Evolutionary conservation across 2,113 vertebrate genomes (phyloP).

Genomic region (Rhinoptilus africanus): DNA sequence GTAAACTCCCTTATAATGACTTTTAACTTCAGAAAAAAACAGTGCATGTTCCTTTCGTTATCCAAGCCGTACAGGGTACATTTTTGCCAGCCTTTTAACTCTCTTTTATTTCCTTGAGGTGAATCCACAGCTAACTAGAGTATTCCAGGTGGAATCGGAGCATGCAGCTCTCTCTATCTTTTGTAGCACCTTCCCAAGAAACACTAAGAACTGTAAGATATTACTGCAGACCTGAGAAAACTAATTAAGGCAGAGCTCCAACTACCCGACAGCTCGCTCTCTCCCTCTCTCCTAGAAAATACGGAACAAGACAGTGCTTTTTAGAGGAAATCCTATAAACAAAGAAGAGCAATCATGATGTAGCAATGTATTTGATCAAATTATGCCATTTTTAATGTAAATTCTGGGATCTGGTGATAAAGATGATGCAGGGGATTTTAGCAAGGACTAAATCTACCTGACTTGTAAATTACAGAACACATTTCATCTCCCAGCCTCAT

Average conservation of each 20-base stretch:
- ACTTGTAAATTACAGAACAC: neutral
- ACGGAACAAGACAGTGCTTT: neutral
- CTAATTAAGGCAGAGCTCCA: conserved; percentile 18
- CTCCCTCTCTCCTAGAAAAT: neutral
- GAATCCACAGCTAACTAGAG: neutral
- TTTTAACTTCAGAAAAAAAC: neutral
- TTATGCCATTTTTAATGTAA: neutral
- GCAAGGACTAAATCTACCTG: neutral
- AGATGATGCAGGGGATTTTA: neutral
- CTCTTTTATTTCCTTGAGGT: neutral
- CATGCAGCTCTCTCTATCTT: neutral
- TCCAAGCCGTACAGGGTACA: neutral
- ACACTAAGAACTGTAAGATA: neutral
- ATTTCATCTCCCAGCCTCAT: neutral
- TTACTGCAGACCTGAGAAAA: conserved; percentile 34
- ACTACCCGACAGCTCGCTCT: neutral
- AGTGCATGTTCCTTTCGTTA: neutral
- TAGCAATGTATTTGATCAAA: neutral
- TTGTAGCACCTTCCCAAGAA: conserved; percentile 35
- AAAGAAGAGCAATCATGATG: neutral
- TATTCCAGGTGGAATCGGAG: conserved; percentile 6
- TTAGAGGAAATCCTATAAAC: neutral
- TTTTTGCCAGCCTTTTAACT: neutral
- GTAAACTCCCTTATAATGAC: neutral
- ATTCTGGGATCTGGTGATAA: neutral